A percentile compares a stretch with the other conserved stretches of the same genome.
Conservation (phyloP, 37 sponge, comb jelly and placozoan genomes). For the Amphimedon queenslandica region DNA sequence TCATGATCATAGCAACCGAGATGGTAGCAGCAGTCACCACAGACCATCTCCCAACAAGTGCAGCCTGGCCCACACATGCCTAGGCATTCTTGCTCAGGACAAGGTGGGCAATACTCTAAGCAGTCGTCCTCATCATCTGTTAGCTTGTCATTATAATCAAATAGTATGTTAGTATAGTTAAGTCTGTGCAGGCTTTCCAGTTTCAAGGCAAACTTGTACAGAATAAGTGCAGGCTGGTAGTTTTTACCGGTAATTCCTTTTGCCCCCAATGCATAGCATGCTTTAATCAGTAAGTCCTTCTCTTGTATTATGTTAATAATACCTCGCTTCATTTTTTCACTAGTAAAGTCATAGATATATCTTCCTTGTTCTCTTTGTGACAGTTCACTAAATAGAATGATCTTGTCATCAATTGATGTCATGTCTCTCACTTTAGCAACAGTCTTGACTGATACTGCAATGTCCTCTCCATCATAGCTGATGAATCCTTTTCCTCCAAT, state of each 20-base stretch:
- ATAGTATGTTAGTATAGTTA: background rate
- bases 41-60: slow-evolving; percentile 80
- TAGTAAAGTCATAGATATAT: too few relatives aligned
- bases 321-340: background rate
- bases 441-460: background rate
- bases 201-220: slow-evolving; percentile 25
- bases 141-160: background rate
- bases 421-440: background rate
- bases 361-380: too few relatives aligned
- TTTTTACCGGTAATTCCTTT: slow-evolving; percentile 17
- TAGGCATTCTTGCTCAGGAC: slow-evolving; percentile 59
- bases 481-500: background rate
- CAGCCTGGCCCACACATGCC: slow-evolving; percentile 77
- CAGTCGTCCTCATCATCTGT: background rate
- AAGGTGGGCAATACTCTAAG: slow-evolving; percentile 56
- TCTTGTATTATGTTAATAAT: slow-evolving; percentile 3
- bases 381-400: too few relatives aligned
- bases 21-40: slow-evolving; percentile 87
- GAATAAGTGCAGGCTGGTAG: slow-evolving; percentile 15
- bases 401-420: too few relatives aligned
- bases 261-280: slow-evolving; percentile 15
- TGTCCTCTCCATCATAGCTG: background rate
- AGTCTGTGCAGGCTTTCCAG: background rate
- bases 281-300: background rate
- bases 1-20: slow-evolving; percentile 82